Evolutionary conservation across 2,888 invertebrate genomes (phyloP).

Genomic region (Laspeyria flexula): DNA sequence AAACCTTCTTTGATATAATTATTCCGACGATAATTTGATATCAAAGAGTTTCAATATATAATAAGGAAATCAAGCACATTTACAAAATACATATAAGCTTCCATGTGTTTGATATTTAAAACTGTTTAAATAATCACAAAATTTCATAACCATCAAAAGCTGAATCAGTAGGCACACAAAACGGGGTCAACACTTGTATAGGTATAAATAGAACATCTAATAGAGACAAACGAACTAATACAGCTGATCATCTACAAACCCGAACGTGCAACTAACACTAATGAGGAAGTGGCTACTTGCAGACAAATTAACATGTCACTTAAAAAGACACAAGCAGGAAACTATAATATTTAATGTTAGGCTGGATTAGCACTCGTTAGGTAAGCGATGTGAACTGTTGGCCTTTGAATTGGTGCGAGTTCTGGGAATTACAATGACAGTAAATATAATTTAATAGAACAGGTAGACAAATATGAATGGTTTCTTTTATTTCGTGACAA

Average conservation of each 20-base stretch:
- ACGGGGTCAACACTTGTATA: constrained; percentile 34
- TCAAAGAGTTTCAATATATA: neutral
- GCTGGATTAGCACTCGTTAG: constrained; percentile 77
- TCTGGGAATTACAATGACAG: constrained; percentile 33
- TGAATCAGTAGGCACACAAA: constrained; percentile 11
- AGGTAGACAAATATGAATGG: neutral
- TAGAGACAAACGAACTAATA: constrained; percentile 69
- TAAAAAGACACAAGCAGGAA: constrained; percentile 78
- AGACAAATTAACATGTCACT: constrained; percentile 79
- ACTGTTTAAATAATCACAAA: neutral
- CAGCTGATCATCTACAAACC: constrained; percentile 70
- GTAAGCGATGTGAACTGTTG: constrained; percentile 50
- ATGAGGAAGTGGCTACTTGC: constrained; percentile 84
- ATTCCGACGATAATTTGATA: neutral
- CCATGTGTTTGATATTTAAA: neutral
- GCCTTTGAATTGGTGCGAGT: constrained; percentile 42
- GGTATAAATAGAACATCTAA: constrained; percentile 58
- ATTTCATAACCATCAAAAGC: neutral
- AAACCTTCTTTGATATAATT: constrained; percentile 5
- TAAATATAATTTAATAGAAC: constrained; percentile 23
- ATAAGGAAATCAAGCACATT: neutral
- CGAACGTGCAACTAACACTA: constrained; percentile 78
- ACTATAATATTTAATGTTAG: constrained; percentile 76
- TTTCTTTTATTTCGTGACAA: too few species aligned
- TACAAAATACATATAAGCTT: neutral